Evolutionary conservation across 2,888 invertebrate species (phyloP), one percentile per base, ranked within the genome.

Genomic region (Drosophila bunnanda): DNA sequence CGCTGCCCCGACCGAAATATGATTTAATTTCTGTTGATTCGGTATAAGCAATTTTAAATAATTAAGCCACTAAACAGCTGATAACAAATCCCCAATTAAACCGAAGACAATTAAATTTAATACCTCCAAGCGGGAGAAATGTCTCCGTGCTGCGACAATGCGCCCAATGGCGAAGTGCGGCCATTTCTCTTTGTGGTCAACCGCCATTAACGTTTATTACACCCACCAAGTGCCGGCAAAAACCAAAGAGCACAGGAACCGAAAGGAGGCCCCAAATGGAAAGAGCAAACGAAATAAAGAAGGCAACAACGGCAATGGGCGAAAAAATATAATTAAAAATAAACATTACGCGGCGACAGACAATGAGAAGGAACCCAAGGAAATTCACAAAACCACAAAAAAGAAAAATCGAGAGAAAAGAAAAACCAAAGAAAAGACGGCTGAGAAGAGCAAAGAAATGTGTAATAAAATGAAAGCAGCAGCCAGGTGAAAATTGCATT

Each of bases 161-260:
- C 15, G 43, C 43, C 43, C 60, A 64, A 66, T 78, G 72, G 80
- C 75, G 67, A 82, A 80, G 85, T 77, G 82, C 76, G 72, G 78
- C 85, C 61, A 85, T 85, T 85, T 86, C 78, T 87, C 82, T 80
- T 82, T 85, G 85, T 80, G 82, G 85, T 82, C 82, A 82, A 80
- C 82, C 82, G 79, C 77, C 82, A 86, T 86, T 86, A 86, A 86
- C 85, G 82, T 86, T 87, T 82, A 86, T 86, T 86, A 82, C 85
- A 80, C 82, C 82, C 85, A 66, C 81, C 73, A 41, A 75, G 61
- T 72, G 60, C 44, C 69, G 55, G 74, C 85, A 87, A 75, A 77
- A 81, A 80, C 68, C 86, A 86, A 83, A 83, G 79, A 86, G 79
- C 86, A 84, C 75, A 75, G 50, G 65, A 58, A 57, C 44, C 56